Evolutionary conservation across 1,140 invertebrate species (phyloP).

Genomic region (Drosophila gunungcola): DNA sequence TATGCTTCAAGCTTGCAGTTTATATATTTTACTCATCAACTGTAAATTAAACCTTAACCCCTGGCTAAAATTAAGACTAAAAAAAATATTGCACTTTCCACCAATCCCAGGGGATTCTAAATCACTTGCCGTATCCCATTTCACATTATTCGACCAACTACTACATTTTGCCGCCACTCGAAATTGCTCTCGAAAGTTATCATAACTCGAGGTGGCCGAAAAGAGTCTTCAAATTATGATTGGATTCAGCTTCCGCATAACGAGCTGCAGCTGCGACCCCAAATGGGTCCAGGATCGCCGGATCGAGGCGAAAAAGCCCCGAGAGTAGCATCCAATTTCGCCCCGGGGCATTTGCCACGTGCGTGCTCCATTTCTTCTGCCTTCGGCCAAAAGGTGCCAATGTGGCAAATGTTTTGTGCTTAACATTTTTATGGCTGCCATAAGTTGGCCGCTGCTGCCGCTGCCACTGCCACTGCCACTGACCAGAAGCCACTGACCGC

Average conservation of each 20-base stretch:
- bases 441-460: slow-evolving; percentile 56
- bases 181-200: slow-evolving; percentile 39
- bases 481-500: slow-evolving; percentile 54
- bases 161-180: slow-evolving; percentile 5
- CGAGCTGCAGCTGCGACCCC: slow-evolving; percentile 58
- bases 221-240: slow-evolving; percentile 55
- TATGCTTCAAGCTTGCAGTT: too few relatives aligned
- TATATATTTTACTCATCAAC: neutral
- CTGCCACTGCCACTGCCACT: slow-evolving; percentile 27
- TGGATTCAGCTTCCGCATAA: slow-evolving; percentile 53
- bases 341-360: slow-evolving; percentile 56
- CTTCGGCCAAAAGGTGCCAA: slow-evolving; percentile 72
- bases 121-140: slow-evolving; percentile 30
- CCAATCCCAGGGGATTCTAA: slow-evolving; percentile 6
- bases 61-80: neutral
- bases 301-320: neutral
- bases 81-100: slow-evolving; percentile 14
- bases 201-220: slow-evolving; percentile 26
- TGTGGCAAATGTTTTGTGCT: slow-evolving; percentile 79
- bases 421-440: slow-evolving; percentile 78
- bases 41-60: neutral
- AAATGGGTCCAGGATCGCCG: slow-evolving; percentile 15
- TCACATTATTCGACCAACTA: slow-evolving; percentile 2
- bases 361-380: slow-evolving; percentile 70
- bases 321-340: slow-evolving; percentile 67